phyloP scores from a whole-genome alignment of 2,113 vertebrate genomes.

The Aramus guarauna region DNA sequence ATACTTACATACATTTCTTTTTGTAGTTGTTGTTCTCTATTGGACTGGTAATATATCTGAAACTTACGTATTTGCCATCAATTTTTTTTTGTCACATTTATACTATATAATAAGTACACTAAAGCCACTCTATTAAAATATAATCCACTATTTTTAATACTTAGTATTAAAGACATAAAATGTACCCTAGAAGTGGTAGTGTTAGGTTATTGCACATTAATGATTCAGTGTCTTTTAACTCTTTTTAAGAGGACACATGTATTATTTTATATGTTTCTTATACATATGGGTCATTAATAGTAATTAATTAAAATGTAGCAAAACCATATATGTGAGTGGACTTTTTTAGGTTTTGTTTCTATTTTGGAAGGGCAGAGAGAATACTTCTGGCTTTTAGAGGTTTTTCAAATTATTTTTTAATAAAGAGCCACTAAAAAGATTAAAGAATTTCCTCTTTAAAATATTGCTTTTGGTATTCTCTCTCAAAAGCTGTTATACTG shows the following conservation, averaged over 20 bases:
- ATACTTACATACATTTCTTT: background rate
- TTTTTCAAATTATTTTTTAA: background rate
- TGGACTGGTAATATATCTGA: background rate
- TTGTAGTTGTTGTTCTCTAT: background rate
- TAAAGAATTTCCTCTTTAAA: background rate
- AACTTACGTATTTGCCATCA: background rate
- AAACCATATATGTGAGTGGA: background rate
- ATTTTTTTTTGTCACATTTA: background rate
- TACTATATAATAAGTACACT: background rate
- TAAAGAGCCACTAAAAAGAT: background rate
- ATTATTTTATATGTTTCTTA: background rate
- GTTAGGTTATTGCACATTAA: fast-evolving
- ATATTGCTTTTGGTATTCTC: background rate
- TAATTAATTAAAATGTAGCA: background rate
- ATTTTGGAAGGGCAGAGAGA: background rate
- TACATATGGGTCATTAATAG: background rate
- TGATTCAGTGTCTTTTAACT: background rate
- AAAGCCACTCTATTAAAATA: background rate
- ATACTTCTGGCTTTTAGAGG: background rate
- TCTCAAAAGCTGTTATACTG: background rate
- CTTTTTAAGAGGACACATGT: background rate
- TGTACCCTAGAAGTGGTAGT: background rate
- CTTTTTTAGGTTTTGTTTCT: background rate
- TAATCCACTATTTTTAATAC: background rate
- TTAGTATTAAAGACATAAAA: background rate